phyloP scores from a whole-genome alignment of 2,888 invertebrate species.

The Phaonia tiefii region DNA sequence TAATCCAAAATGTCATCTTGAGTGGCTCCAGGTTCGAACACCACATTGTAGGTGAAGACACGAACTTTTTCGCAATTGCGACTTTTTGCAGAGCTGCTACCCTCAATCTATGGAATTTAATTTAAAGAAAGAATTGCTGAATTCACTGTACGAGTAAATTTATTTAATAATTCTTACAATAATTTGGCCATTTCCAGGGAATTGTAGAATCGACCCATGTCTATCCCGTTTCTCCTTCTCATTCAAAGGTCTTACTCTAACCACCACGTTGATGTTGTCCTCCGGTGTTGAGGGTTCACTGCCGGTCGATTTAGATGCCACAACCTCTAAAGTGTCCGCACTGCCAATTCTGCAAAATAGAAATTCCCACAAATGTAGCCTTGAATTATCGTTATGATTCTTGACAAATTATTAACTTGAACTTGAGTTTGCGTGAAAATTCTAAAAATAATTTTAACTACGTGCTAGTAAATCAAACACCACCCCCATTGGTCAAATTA shows the following conservation, averaged over 20 bases:
- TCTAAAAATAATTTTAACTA: slow-evolving; percentile 28
- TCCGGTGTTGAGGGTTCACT: slow-evolving; percentile 82
- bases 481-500: neutral
- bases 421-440: slow-evolving; percentile 69
- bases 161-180: slow-evolving; percentile 78
- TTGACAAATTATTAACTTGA: slow-evolving; percentile 71
- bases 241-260: slow-evolving; percentile 91
- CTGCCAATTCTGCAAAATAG: slow-evolving; percentile 77
- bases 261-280: slow-evolving; percentile 94
- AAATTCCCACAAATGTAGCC: slow-evolving; percentile 19
- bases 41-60: slow-evolving; percentile 95
- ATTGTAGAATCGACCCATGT: slow-evolving; percentile 88
- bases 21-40: slow-evolving; percentile 94
- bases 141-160: neutral
- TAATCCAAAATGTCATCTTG: slow-evolving; percentile 92
- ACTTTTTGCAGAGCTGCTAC: slow-evolving; percentile 82
- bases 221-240: slow-evolving; percentile 86
- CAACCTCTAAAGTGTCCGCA: slow-evolving; percentile 79
- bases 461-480: neutral
- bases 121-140: too few relatives aligned
- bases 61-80: slow-evolving; percentile 85
- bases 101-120: slow-evolving; percentile 81
- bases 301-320: slow-evolving; percentile 79
- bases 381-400: slow-evolving; percentile 27
- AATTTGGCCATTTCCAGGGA: slow-evolving; percentile 95